Conservation (phyloP, 2,888 invertebrate species). For the Pinctada fucata region DNA sequence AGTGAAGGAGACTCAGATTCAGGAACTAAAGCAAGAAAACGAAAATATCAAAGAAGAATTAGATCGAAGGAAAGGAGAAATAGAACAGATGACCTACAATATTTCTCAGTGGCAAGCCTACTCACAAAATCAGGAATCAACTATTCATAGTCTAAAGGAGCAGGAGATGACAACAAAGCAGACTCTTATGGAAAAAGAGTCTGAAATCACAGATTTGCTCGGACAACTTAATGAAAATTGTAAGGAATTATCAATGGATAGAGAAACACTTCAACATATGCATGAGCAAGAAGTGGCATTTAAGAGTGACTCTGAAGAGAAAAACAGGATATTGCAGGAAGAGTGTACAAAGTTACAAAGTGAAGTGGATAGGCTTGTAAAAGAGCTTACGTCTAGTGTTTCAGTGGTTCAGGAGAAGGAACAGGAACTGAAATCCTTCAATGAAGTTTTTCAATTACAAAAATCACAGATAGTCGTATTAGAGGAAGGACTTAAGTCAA, state of each 20-base stretch:
- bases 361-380: neutral
- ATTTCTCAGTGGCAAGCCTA: constrained; percentile 5
- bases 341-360: neutral
- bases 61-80: neutral
- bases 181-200: neutral
- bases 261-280: neutral
- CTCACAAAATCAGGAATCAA: constrained; percentile 5
- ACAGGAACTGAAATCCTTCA: too few relatives aligned
- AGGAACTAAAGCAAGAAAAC: neutral
- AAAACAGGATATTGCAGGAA: neutral
- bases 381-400: neutral
- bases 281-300: neutral
- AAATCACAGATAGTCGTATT: too few relatives aligned
- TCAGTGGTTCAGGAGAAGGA: neutral
- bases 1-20: constrained; percentile 3
- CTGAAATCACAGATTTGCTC: neutral
- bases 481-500: too few relatives aligned
- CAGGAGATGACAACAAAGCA: constrained; percentile 10
- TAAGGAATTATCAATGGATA: neutral
- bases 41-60: neutral
- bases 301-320: neutral
- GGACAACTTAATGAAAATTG: neutral
- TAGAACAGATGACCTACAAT: neutral
- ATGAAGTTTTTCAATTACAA: too few relatives aligned
- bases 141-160: neutral